A percentile compares a stretch with the other conserved stretches of the same genome.
Evolutionary conservation across 2,888 invertebrate species (phyloP).

Genomic region (Seladonia tumulorum): DNA sequence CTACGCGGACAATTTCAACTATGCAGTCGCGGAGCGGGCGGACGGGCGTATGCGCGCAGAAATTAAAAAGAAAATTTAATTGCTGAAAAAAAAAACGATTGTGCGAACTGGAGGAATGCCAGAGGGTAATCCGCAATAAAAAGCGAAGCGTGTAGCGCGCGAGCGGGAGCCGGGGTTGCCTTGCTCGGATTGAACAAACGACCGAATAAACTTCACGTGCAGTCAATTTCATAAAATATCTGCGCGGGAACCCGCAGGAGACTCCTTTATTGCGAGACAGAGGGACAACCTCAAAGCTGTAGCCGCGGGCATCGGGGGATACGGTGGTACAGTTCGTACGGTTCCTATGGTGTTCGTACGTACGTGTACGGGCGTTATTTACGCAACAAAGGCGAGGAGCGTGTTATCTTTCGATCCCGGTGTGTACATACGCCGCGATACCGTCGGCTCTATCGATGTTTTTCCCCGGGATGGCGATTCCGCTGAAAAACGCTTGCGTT

Average conservation of each 20-base stretch:
- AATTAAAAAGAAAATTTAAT: constrained; percentile 4
- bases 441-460: constrained; percentile 45
- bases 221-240: constrained; percentile 12
- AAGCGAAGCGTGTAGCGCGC: not conserved
- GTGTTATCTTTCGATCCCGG: constrained; percentile 23
- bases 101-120: constrained; percentile 3
- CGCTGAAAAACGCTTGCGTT: constrained; percentile 44
- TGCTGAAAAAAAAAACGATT: constrained; percentile 9
- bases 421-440: constrained; percentile 38
- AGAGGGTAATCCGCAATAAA: constrained; percentile 8
- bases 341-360: not conserved
- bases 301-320: not conserved
- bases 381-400: constrained; percentile 19
- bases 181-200: not conserved
- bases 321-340: not conserved
- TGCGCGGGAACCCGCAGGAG: not conserved
- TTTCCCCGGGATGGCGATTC: constrained; percentile 20
- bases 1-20: not conserved
- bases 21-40: not conserved
- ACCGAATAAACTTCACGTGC: constrained; percentile 12
- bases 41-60: not conserved
- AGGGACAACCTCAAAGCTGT: not conserved
- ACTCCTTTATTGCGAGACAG: not conserved
- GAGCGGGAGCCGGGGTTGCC: not conserved
- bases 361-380: constrained; percentile 11